Conservation (phyloP, 2,888 invertebrate genomes). For the Nemapogon koenigi region DNA sequence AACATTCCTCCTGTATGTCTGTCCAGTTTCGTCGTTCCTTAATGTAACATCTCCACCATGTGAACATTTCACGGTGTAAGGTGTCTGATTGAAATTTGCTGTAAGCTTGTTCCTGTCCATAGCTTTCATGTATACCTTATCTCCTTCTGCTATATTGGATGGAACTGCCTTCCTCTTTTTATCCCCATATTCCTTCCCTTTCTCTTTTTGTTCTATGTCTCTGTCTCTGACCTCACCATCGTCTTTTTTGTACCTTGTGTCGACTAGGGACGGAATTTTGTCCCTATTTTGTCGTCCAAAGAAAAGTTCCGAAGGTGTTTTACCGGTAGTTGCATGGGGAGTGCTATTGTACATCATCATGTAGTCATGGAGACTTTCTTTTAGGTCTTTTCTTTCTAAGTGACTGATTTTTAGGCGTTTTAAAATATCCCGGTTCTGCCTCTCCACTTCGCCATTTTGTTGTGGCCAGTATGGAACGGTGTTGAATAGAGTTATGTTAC, state of each 20-base stretch:
- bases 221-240: slow-evolving; percentile 14
- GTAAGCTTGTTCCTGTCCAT: slow-evolving; percentile 11
- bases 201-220: slow-evolving; percentile 15
- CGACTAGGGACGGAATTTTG: no score
- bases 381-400: slow-evolving; percentile 17
- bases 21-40: slow-evolving; percentile 8
- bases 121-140: slow-evolving; percentile 14
- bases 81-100: background rate
- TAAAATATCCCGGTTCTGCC: slow-evolving; percentile 16
- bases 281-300: slow-evolving; percentile 21
- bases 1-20: slow-evolving; percentile 3
- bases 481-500: slow-evolving; percentile 8
- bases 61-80: background rate
- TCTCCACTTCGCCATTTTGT: slow-evolving; percentile 20
- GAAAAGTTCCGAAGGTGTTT: slow-evolving; percentile 15
- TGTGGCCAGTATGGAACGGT: slow-evolving; percentile 22
- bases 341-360: slow-evolving; percentile 23
- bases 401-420: slow-evolving; percentile 21
- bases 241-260: slow-evolving; percentile 7
- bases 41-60: slow-evolving; percentile 5
- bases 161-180: slow-evolving; percentile 13
- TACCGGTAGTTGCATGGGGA: slow-evolving; percentile 23
- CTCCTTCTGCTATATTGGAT: slow-evolving; percentile 10
- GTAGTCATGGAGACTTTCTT: slow-evolving; percentile 18
- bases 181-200: slow-evolving; percentile 16